phyloP scores from a whole-genome alignment of 2,888 invertebrate species.

The Sinelater perroti region DNA sequence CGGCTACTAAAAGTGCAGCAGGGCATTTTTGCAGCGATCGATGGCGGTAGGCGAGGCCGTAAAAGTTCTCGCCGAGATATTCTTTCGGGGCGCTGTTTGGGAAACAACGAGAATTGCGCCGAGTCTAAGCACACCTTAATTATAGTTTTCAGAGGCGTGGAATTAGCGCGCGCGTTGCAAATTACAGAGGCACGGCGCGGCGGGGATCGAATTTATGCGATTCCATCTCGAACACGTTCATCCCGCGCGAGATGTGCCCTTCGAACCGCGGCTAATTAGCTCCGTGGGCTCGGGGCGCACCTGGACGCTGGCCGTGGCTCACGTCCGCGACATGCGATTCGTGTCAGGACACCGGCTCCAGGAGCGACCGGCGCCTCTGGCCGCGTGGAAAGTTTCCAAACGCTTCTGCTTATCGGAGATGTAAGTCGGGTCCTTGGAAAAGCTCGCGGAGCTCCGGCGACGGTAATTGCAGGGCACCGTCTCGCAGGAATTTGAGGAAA shows the following conservation, averaged over 20 bases:
- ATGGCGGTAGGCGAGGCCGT: constrained; percentile 8
- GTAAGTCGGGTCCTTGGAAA: constrained; percentile 16
- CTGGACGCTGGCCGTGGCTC: constrained; percentile 3
- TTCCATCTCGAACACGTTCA: constrained; percentile 56
- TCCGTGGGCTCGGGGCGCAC: constrained; percentile 33
- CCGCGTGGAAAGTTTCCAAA: constrained; percentile 31
- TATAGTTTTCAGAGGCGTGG: constrained; percentile 54
- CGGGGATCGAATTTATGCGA: constrained; percentile 50
- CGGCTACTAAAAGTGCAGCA: constrained; percentile 15
- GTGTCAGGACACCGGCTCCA: too few species aligned
- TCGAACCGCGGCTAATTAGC: constrained; percentile 54
- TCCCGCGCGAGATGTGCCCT: constrained; percentile 53
- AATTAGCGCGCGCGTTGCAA: constrained; percentile 53
- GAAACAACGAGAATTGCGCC: constrained; percentile 33
- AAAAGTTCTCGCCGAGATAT: constrained; percentile 18
- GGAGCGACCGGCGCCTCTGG: too few species aligned
- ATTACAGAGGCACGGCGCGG: constrained; percentile 49
- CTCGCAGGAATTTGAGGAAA: too few species aligned
- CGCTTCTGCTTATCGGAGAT: constrained; percentile 29
- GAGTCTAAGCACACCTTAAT: constrained; percentile 44
- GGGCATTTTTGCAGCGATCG: constrained; percentile 14
- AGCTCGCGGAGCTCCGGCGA: background rate
- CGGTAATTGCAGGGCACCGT: too few species aligned
- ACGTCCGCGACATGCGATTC: constrained; percentile 28
- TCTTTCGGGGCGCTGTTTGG: constrained; percentile 21